Evolutionary conservation across 2,113 vertebrate genomes (phyloP).

Genomic region (Sisor rabdophorus): DNA sequence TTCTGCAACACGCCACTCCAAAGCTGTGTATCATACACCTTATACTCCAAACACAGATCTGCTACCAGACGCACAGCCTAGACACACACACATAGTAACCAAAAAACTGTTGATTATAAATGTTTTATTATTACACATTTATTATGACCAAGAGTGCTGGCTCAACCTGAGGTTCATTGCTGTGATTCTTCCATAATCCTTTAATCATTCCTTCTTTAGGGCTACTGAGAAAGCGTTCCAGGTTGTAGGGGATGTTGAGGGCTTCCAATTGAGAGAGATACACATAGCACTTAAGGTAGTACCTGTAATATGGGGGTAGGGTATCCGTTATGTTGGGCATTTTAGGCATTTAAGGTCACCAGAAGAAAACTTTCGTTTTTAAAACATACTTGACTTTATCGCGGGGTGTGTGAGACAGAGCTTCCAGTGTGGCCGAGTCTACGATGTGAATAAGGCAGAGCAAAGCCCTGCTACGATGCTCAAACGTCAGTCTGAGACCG

Average conservation of each 20-base stretch:
- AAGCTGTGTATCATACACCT: constrained; percentile 82
- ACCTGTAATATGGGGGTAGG: constrained; percentile 60
- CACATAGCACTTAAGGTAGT: constrained; percentile 82
- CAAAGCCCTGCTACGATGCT: constrained; percentile 82
- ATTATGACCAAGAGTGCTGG: no score
- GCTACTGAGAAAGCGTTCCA: constrained; percentile 83
- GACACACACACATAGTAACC: constrained; percentile 8
- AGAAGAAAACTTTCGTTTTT: no score
- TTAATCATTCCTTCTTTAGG: constrained; percentile 96
- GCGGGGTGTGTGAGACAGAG: constrained; percentile 77
- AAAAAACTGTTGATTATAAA: background rate
- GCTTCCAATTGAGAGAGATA: constrained; percentile 87
- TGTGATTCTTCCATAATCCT: constrained; percentile 96
- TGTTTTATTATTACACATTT: background rate
- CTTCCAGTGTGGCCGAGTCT: constrained; percentile 76
- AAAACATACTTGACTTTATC: constrained; percentile 78
- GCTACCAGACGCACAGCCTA: constrained; percentile 86
- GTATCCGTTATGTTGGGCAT: no score
- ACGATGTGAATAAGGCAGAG: constrained; percentile 83
- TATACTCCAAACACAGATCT: constrained; percentile 87
- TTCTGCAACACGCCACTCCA: constrained; percentile 93
- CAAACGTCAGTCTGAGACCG: constrained; percentile 77
- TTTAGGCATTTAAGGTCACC: no score
- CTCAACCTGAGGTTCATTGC: constrained; percentile 82
- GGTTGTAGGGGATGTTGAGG: constrained; percentile 88